Evolutionary conservation across 2,888 invertebrate species (phyloP), one percentile per base, ranked within the genome.

Genomic region (Dyspetes luteomarginatus): DNA sequence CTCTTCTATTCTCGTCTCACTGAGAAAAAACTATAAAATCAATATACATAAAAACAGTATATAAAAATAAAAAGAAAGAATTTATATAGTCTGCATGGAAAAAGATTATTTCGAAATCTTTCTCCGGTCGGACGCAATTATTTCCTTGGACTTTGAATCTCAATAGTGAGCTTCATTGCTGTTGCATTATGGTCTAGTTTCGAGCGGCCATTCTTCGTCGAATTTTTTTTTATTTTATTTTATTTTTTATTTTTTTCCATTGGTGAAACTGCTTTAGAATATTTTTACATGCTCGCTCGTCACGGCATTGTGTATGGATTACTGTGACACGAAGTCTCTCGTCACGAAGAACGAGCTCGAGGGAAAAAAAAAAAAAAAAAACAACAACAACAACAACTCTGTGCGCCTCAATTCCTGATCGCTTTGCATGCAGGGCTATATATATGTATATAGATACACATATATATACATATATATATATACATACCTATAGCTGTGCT

Each of bases 261-360:
- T n/a, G 22, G 12, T 7, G 28, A 26, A 24, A 28, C 19, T 15
- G 17, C 26, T 28, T 50, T 52, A n/a, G 48, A 58, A 52, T 55
- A 15, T 67, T 74, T 65, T 65, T 43, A 3, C 24, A 9, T 55
- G 43, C 48, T 55, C 17, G 45, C 71, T 12, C 41, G 65, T 72
- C 55, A 48, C 55, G 30, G 45, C 12, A 45, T 24, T 48, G 67
- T 55, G 22, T 45, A 56, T 15, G 60, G 67, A 55, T 64, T 68
- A 58, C 52, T 55, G 36, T 64, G 69, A 77, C 62, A 73, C 60
- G 58, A 52, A 65, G 64, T 60, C 71, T 41, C 58, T 62, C 67
- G 65, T 80, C 69, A 71, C 71, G 58, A 58, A 30, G 36, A 58
- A 28, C 28, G 26, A 56, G 15, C 17, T 56, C 5, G 56, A 55